Base-by-base conservation (phyloP, 2,888 invertebrate species). In the Monopis laevigella region DNA sequence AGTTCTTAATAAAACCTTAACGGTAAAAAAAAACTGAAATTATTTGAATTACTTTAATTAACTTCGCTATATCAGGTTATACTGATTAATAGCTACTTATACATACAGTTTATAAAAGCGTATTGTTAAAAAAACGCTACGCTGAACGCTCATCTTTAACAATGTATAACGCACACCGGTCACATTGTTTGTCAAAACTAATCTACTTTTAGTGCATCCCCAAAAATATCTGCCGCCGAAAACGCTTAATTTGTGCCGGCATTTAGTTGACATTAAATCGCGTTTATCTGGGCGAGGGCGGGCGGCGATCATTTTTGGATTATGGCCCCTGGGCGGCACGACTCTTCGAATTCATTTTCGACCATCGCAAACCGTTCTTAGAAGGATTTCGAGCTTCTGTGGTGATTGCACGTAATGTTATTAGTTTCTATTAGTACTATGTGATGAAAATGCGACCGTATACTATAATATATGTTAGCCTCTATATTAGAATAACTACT, bases 231-330 rank as follows among this genome's bases (percentile, higher is more conserved):
- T 16, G 36, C 36, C 13, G 36, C 36, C 12, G 36, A 21, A 12
- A 3, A 2, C 36, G 21, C 36, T 21, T 36, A 36, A 36, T 36
- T 36, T 48, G 53, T 49, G 50, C 50, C 52, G 46, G 48, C 62
- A 61, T 69, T 74, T 68, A 64, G 63, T 36, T 52, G 58, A 59
- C 65, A 75, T 77, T 75, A 74, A 75, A 75, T 55, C 65, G 55
- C 66, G 62, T 71, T 77, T 75, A 75, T 68, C 66, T 42, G 38
- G 18, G 30, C 27, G 24, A 29, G 59, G 65, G 71, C 69, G 67
- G 67, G 65, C 62, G 48, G 55, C 69, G 65, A 80, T 78, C 72
- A 77, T 77, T 78, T 75, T 70, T 69, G 75, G 75, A 78, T 78
- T 77, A 78, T 68, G 59, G 56, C 73, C 67, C 71, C 66, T 61